phyloP scores from a whole-genome alignment of 2,113 vertebrate species.

The Galeopterus variegatus region DNA sequence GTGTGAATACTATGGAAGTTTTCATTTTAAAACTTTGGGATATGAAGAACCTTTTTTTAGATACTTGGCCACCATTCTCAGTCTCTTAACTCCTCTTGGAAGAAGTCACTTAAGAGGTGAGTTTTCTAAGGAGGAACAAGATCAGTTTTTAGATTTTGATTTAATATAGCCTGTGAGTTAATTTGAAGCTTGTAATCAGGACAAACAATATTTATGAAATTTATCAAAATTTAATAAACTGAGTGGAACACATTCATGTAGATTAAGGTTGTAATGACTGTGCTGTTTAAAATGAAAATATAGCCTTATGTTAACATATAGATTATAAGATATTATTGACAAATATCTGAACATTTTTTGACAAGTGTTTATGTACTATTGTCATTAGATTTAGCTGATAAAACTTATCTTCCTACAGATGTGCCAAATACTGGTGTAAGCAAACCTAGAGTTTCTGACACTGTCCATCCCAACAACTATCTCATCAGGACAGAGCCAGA shows the following conservation, averaged over 20 bases:
- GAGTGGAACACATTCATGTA: background rate
- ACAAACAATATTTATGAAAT: background rate
- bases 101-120: background rate
- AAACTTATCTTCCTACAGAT: conserved; percentile 90
- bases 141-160: conserved; percentile 49
- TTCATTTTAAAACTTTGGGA: conserved; percentile 12
- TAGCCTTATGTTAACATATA: background rate
- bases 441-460: conserved; percentile 93
- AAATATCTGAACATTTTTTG: conserved; percentile 52
- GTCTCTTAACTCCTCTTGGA: conserved; percentile 5
- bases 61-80: background rate
- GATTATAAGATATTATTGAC: background rate
- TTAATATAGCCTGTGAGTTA: background rate
- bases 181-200: conserved; percentile 14
- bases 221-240: conserved; percentile 53
- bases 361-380: background rate
- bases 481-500: conserved; percentile 94
- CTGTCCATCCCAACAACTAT: conserved; percentile 93
- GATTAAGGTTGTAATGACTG: background rate
- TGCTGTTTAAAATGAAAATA: conserved; percentile 35
- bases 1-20: background rate
- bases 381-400: conserved; percentile 55
- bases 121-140: background rate
- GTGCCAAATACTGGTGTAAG: conserved; percentile 90
- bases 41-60: background rate